Evolutionary conservation across 2,797 vertebrate species (phyloP).

Genomic region (Hylomyscus alleni): DNA sequence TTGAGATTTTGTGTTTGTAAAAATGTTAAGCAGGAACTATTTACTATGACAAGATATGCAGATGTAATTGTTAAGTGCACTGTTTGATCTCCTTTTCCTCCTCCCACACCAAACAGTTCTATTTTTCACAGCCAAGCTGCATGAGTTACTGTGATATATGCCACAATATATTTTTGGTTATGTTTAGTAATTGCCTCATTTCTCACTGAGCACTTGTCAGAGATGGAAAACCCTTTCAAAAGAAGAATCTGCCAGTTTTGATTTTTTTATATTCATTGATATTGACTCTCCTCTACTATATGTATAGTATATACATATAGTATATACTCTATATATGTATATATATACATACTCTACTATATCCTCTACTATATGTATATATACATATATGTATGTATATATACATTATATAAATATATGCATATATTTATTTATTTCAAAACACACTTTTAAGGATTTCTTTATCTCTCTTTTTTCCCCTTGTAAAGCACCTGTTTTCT

Average conservation of each 20-base stretch:
- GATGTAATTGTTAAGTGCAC: not conserved
- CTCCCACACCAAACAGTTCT: not conserved
- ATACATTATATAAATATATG: not conserved
- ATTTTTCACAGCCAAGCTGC: not conserved
- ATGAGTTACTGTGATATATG: not conserved
- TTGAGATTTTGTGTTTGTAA: not conserved
- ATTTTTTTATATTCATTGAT: conserved; percentile 6
- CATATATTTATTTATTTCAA: not conserved
- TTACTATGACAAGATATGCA: not conserved
- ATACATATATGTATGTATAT: rapidly evolving
- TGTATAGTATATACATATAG: not conserved
- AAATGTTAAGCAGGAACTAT: not conserved
- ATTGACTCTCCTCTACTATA: not conserved
- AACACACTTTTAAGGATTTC: not conserved
- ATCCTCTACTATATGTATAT: not conserved
- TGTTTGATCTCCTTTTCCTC: not conserved
- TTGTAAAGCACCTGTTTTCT: not conserved
- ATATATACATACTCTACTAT: not conserved
- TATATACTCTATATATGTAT: rapidly evolving
- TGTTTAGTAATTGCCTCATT: conserved; percentile 2
- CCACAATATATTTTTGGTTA: not conserved
- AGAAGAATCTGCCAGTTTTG: not conserved
- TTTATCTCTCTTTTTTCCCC: not conserved
- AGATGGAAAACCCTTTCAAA: not conserved
- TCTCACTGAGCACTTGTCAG: not conserved